Evolutionary conservation across 2,113 vertebrate genomes (phyloP).

Genomic region (Pagrus major): DNA sequence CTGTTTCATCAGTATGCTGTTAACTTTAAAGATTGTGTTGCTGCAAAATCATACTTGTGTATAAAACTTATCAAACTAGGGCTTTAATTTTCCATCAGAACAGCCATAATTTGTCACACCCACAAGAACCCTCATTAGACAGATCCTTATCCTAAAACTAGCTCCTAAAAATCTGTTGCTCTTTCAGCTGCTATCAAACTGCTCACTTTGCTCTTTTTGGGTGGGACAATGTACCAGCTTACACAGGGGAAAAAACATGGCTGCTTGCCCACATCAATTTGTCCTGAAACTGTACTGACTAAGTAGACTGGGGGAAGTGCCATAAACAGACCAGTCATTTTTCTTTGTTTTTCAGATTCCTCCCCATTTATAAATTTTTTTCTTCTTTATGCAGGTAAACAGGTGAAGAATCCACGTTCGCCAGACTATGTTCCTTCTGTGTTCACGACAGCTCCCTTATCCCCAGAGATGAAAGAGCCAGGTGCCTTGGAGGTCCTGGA

Average conservation of each 20-base stretch:
- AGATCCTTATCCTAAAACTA: background rate
- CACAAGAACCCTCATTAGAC: background rate
- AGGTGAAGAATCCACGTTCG: slow-evolving; percentile 84
- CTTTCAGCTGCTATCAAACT: background rate
- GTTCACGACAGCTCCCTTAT: slow-evolving; percentile 69
- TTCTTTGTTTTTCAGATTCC: background rate
- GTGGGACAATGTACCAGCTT: slow-evolving; percentile 6
- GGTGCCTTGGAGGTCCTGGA: slow-evolving; percentile 71
- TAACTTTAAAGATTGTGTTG: background rate
- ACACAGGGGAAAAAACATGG: background rate
- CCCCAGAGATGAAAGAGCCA: slow-evolving; percentile 77
- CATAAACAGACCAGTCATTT: background rate
- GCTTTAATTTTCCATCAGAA: background rate
- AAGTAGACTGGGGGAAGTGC: background rate
- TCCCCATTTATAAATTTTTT: background rate
- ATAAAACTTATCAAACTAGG: background rate
- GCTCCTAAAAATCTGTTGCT: background rate
- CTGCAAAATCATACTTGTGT: background rate
- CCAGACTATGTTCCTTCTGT: slow-evolving; percentile 84
- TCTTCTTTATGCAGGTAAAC: slow-evolving; percentile 76
- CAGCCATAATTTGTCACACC: background rate
- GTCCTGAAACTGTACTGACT: background rate
- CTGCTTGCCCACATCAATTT: background rate
- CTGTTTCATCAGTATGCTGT: background rate
- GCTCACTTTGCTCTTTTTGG: background rate